phyloP scores from a whole-genome alignment of 2,113 vertebrate species.

The Antechinus stuartii region DNA sequence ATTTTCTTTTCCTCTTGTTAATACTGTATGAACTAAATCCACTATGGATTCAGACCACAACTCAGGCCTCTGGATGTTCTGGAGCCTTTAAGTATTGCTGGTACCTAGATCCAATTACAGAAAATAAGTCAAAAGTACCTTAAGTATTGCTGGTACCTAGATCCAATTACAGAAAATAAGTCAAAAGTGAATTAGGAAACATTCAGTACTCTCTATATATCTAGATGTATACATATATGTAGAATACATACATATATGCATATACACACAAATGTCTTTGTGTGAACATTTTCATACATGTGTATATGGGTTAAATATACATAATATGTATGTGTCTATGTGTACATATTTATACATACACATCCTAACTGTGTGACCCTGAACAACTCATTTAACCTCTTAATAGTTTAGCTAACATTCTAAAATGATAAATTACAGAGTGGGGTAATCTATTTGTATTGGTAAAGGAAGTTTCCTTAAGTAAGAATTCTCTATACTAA shows the following conservation, averaged over 20 bases:
- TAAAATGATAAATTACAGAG: background rate
- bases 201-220: background rate
- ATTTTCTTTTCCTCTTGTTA: background rate
- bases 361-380: background rate
- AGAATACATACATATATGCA: too few relatives aligned
- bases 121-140: background rate
- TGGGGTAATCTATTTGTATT: background rate
- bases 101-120: background rate
- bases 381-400: background rate
- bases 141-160: background rate
- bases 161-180: constrained; percentile 13
- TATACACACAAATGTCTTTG: background rate
- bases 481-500: background rate
- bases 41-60: background rate
- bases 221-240: too few relatives aligned
- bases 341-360: background rate
- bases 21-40: background rate
- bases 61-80: background rate
- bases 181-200: background rate
- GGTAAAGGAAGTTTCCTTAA: too few relatives aligned
- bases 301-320: background rate
- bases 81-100: background rate
- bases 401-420: background rate
- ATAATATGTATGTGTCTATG: background rate
- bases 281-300: too few relatives aligned